Evolutionary conservation across 2,797 vertebrate genomes (phyloP).

Genomic region (Gallinago stenura): DNA sequence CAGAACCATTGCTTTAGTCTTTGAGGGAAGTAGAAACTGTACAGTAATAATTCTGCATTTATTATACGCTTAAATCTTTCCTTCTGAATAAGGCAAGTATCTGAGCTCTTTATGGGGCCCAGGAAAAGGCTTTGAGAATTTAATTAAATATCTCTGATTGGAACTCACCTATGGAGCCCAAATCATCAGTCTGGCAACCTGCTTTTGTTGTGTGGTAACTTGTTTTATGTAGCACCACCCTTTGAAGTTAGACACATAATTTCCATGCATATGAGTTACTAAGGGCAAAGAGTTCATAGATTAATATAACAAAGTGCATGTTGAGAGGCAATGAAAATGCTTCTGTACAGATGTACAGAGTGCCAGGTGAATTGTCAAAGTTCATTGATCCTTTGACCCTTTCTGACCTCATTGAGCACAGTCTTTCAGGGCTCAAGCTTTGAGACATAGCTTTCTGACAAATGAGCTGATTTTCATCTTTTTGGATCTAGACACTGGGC

Average conservation of each 20-base stretch:
- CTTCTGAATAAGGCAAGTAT: neutral
- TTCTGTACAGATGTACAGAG: neutral
- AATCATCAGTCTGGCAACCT: neutral
- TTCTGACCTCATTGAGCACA: neutral
- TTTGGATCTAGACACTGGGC: neutral
- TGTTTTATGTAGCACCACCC: neutral
- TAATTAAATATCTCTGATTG: neutral
- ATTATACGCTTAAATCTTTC: slow-evolving; percentile 8
- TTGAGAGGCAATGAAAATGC: neutral
- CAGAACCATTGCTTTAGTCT: slow-evolving; percentile 73
- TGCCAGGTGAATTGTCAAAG: neutral
- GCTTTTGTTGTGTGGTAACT: neutral
- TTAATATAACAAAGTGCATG: neutral
- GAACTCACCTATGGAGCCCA: neutral
- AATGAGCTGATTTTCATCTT: neutral
- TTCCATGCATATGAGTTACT: neutral
- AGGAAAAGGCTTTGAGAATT: neutral
- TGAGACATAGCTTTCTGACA: neutral
- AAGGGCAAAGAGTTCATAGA: neutral
- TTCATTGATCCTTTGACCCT: neutral
- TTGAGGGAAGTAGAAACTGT: slow-evolving; percentile 38
- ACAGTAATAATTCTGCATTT: slow-evolving; percentile 47
- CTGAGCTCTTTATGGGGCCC: neutral
- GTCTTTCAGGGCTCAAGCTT: neutral
- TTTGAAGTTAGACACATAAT: neutral